Percentiles rank a stretch among this genome's conserved stretches.
Evolutionary conservation across 2,797 vertebrate species (phyloP).

Genomic region (Esox lucius): DNA sequence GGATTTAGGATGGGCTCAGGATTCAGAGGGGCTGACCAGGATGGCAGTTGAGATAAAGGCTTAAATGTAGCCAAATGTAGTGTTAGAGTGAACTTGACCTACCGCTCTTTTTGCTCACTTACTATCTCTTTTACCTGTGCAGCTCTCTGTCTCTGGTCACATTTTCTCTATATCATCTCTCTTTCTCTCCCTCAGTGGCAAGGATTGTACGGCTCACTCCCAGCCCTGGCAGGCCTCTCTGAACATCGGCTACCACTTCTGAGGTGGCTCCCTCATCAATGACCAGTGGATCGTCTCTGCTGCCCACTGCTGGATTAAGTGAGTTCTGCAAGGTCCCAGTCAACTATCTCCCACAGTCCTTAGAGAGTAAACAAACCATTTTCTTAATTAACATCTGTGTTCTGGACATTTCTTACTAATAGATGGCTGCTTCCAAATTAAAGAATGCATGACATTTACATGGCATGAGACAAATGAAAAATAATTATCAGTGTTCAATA

Average conservation of each 20-base stretch:
- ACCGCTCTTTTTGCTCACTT: not conserved
- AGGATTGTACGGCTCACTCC: constrained; percentile 66
- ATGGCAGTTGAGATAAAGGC: constrained; percentile 25
- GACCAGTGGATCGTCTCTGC: constrained; percentile 75
- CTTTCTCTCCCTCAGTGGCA: constrained; percentile 52
- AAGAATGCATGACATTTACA: too few relatives aligned
- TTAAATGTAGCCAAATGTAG: constrained; percentile 29
- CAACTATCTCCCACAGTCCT: not conserved
- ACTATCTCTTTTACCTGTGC: not conserved
- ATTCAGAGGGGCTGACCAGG: not conserved
- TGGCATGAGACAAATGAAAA: too few relatives aligned
- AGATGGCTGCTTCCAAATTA: too few relatives aligned
- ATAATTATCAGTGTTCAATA: too few relatives aligned
- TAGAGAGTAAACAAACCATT: too few relatives aligned
- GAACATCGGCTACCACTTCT: constrained; percentile 66
- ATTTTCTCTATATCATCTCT: not conserved
- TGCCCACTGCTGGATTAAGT: constrained; percentile 76
- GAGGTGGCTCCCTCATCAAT: constrained; percentile 73
- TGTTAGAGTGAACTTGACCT: constrained; percentile 23
- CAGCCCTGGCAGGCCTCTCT: constrained; percentile 74
- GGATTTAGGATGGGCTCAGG: constrained; percentile 1
- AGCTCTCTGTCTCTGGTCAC: not conserved
- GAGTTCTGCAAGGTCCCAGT: constrained; percentile 44
- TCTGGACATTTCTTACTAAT: too few relatives aligned
- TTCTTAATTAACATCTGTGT: too few relatives aligned